These are phyloP conservation scores for Leptocoma aspasia DNA, from an alignment of 2,113 vertebrate species.

Conservation along the genomic window DNA sequence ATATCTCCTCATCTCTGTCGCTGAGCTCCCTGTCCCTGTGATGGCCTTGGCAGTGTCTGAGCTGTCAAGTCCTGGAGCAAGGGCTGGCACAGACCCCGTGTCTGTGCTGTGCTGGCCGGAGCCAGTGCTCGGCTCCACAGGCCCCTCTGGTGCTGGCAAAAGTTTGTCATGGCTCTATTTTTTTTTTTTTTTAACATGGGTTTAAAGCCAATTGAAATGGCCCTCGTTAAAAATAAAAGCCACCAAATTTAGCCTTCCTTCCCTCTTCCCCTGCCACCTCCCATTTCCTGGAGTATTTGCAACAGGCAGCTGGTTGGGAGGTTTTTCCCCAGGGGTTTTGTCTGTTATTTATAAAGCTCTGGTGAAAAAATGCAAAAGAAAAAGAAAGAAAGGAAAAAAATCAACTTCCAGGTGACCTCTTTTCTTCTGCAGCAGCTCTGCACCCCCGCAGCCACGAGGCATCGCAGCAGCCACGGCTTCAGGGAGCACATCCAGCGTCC, in stretches of 20 bases:
- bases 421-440: neutral
- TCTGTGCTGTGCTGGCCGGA: fast-evolving
- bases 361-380: slow-evolving; percentile 31
- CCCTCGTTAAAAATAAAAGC: slow-evolving; percentile 52
- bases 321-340: slow-evolving; percentile 5
- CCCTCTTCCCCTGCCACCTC: neutral
- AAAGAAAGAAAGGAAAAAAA: neutral
- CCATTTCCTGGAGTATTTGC: slow-evolving; percentile 40
- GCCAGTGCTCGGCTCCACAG: fast-evolving
- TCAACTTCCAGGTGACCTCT: slow-evolving; percentile 55
- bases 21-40: neutral
- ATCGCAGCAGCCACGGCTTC: neutral
- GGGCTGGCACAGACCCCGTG: neutral
- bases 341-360: slow-evolving; percentile 43
- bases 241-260: slow-evolving; percentile 60
- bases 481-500: neutral
- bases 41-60: slow-evolving; percentile 18
- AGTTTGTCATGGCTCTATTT: neutral
- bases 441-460: neutral
- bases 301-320: slow-evolving; percentile 18
- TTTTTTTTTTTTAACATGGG: neutral
- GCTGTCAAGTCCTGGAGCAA: neutral
- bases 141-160: neutral
- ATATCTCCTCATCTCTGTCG: neutral
- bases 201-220: slow-evolving; percentile 30